Evolutionary conservation across 2,888 invertebrate genomes (phyloP), one percentile per base, ranked within the genome.

Genomic region (Apoderus coryli): DNA sequence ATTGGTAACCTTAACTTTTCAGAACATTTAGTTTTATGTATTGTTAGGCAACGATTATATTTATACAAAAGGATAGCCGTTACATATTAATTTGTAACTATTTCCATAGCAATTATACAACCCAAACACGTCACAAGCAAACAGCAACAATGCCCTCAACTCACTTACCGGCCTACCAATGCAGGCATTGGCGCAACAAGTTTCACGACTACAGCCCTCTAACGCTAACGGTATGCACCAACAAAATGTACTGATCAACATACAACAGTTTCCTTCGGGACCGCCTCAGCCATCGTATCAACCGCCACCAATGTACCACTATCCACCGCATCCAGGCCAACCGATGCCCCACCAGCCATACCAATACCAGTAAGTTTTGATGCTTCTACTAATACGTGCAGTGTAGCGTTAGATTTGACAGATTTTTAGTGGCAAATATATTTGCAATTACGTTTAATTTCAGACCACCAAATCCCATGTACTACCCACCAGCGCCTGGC

Each of bases 231-330:
- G 50, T 27, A 64, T 70, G 31, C 71, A 71, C 44, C 72, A 72
- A 45, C 72, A 72, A 46, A 71, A 71, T 46, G 71, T 72, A 2
- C 62, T 71, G 56, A 71, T 72, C 27, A 72, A 72, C 42, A 71
- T 71, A 15, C 71, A 72, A 46, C 70, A 70, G 27, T 71, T 69
- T 43, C 70, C 70, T 4, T 67, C 67, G 15, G 50, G 53, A 10
- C 54, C 56, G 24, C 50, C 49, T 6, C 52, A 44, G 22, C 47
- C 45, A 4, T 64, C 64, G 4, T 60, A 57, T 25, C 58, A 60
- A 4, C 50, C 59, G 15, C 25, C 41, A 25, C 26, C 32, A 35
- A 6, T n/a, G 19, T 46, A 40, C 25, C 41, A 43, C 16, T 49
- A 51, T 5, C 44, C 57, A 32, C 60, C 55, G 26, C 33, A 23